Evolutionary conservation across 2,113 vertebrate genomes (phyloP).

Genomic region (Hemichromis elongatus): DNA sequence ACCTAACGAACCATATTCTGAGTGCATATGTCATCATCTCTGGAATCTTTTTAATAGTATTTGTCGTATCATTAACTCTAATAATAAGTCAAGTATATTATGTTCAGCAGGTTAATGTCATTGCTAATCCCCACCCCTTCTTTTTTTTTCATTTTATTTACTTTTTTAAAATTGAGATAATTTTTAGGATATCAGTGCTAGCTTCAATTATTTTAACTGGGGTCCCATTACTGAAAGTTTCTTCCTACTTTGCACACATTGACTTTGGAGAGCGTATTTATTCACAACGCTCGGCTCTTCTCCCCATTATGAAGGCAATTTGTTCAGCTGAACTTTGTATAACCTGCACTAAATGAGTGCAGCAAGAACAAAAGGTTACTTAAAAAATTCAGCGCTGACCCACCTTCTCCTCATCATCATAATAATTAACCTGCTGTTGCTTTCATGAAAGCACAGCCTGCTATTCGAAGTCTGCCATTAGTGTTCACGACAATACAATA

Average conservation of each 20-base stretch:
- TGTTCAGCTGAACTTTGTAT: conserved; percentile 2
- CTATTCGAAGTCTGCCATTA: not conserved
- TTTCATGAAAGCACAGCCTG: not conserved
- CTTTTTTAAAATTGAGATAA: not conserved
- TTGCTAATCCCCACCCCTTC: not conserved
- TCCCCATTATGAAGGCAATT: not conserved
- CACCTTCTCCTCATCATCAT: conserved; percentile 16
- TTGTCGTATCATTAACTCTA: not conserved
- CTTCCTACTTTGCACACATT: not conserved
- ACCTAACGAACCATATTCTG: not conserved
- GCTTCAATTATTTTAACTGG: not conserved
- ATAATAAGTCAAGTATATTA: not conserved
- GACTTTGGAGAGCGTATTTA: not conserved
- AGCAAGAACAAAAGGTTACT: not conserved
- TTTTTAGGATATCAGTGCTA: not conserved
- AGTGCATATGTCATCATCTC: not conserved
- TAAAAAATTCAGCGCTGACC: not conserved
- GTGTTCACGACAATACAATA: not conserved
- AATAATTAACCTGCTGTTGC: not conserved
- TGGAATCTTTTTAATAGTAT: not conserved
- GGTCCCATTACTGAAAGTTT: not conserved
- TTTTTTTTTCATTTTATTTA: not conserved
- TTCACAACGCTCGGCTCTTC: not conserved
- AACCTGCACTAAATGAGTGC: not conserved
- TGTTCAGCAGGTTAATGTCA: accelerated